phyloP scores from a whole-genome alignment of 2,888 invertebrate species.

The Lepidochitona cinerea region DNA sequence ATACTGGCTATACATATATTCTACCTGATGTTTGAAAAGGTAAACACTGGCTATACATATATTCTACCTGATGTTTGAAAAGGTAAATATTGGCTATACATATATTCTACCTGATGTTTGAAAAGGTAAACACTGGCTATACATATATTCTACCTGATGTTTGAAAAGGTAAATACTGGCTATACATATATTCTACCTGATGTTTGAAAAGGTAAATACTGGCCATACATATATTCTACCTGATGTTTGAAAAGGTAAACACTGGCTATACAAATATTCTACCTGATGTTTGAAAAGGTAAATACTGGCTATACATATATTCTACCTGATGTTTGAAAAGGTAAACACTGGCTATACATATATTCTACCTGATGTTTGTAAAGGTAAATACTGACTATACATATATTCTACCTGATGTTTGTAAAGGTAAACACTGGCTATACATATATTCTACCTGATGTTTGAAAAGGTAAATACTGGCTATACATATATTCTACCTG shows the following conservation, averaged over 20 bases:
- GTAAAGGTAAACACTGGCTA: no score
- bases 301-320: constrained; percentile 48
- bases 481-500: no score
- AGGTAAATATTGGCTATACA: constrained; percentile 51
- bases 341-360: constrained; percentile 48
- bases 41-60: constrained; percentile 45
- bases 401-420: no score
- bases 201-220: constrained; percentile 53
- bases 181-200: constrained; percentile 48
- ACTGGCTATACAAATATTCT: constrained; percentile 50
- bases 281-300: constrained; percentile 51
- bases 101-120: constrained; percentile 46
- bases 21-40: constrained; percentile 51
- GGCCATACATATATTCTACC: constrained; percentile 47
- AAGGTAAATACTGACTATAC: constrained; percentile 49
- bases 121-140: constrained; percentile 51
- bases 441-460: no score
- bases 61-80: constrained; percentile 48
- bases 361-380: constrained; percentile 47
- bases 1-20: constrained; percentile 49
- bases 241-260: constrained; percentile 52
- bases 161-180: constrained; percentile 50
- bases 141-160: constrained; percentile 49
- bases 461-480: no score
- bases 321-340: constrained; percentile 50